Conservation (phyloP, 2,797 vertebrate genomes). For the Orientallactaga sibirica region DNA sequence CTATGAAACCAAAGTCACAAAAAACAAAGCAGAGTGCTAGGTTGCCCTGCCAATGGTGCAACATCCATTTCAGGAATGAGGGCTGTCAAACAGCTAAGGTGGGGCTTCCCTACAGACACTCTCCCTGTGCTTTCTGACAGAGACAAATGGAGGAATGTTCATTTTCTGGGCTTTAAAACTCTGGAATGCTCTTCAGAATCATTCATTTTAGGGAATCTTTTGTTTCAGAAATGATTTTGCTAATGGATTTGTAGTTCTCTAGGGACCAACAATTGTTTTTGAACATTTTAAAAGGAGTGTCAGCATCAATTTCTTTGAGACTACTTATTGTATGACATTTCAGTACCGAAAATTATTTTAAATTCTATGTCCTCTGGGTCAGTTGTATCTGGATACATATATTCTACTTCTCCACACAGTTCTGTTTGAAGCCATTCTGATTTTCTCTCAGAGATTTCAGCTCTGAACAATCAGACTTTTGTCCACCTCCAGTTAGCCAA, state of each 20-base stretch:
- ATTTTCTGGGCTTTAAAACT: slow-evolving; percentile 40
- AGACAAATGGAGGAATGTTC: neutral
- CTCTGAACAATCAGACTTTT: neutral
- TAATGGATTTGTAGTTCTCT: slow-evolving; percentile 18
- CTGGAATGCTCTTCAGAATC: slow-evolving; percentile 34
- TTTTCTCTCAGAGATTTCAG: neutral
- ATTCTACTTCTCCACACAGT: neutral
- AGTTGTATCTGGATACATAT: neutral
- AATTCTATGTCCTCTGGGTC: neutral
- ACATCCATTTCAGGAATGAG: slow-evolving; percentile 17
- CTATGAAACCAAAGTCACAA: slow-evolving; percentile 58
- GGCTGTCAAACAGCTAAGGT: neutral
- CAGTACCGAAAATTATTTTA: slow-evolving; percentile 19
- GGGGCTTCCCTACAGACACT: neutral
- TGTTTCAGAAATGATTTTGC: slow-evolving; percentile 34
- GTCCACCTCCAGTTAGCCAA: neutral
- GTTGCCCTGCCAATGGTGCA: neutral
- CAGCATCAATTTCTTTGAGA: slow-evolving; percentile 32
- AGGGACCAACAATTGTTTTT: neutral
- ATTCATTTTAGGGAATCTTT: slow-evolving; percentile 42
- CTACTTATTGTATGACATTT: neutral
- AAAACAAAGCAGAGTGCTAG: neutral
- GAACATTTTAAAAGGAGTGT: neutral
- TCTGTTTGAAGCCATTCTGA: neutral
- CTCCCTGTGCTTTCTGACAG: neutral